Percentiles rank a stretch among this genome's conserved stretches.
These are phyloP conservation scores for Onchidella celtica DNA, from an alignment of 2,888 invertebrate species.

Conservation along the genomic window DNA sequence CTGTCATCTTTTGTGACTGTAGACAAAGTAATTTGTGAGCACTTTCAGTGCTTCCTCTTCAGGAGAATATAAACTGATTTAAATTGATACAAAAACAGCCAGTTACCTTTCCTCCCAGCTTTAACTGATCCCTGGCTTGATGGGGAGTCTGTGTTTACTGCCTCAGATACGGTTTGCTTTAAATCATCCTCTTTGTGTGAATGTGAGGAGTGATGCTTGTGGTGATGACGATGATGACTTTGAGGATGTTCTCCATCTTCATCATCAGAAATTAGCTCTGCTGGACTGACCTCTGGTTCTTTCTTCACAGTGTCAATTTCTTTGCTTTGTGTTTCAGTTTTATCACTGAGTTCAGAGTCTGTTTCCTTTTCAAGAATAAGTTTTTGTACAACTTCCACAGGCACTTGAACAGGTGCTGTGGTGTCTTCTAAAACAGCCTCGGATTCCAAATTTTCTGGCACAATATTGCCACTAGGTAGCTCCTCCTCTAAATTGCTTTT, in stretches of 20 bases:
- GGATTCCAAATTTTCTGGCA: neutral
- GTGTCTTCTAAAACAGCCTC: neutral
- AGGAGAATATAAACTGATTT: no score
- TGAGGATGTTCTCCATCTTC: constrained; percentile 56
- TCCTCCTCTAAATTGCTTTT: neutral
- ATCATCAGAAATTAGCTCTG: constrained; percentile 73
- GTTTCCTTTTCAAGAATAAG: neutral
- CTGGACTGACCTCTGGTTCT: constrained; percentile 50
- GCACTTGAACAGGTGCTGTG: neutral
- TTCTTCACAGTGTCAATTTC: neutral
- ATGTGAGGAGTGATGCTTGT: constrained; percentile 9
- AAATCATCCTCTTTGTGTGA: constrained; percentile 10
- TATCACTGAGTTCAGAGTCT: constrained; percentile 2
- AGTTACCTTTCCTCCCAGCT: constrained; percentile 45
- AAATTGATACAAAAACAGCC: no score
- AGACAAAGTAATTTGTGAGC: no score
- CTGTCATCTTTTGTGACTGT: no score
- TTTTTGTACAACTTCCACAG: neutral
- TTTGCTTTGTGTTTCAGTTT: neutral
- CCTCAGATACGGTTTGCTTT: constrained; percentile 19
- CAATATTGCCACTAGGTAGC: neutral
- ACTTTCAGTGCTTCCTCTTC: no score
- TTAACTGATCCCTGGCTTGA: constrained; percentile 44
- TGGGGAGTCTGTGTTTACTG: constrained; percentile 37
- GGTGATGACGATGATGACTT: constrained; percentile 21